Evolutionary conservation across 2,888 invertebrate genomes (phyloP), one percentile per base, ranked within the genome.

Genomic region (Anticlea derivata): DNA sequence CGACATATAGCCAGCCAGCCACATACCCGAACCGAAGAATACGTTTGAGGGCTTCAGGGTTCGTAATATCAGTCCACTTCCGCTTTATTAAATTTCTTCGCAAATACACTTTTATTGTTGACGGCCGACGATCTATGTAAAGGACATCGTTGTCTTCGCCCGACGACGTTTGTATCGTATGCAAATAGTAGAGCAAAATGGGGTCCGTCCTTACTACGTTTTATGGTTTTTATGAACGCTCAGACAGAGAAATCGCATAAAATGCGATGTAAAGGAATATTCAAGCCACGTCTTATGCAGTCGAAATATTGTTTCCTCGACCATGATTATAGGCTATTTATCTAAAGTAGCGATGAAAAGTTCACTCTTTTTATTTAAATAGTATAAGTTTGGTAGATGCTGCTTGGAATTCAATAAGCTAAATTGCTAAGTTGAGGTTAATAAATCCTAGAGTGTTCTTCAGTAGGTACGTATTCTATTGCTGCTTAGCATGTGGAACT

Each of bases 21-120:
- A 43, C 50, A 61, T 49, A 47, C 37, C 31, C 37, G 40, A 47
- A 37, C 31, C 50, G 44, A 35, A 49, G 58, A 50, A 34, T 63
- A 62, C 63, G 58, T 67, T 58, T 60, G 60, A 65, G 70, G 61
- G 64, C 65, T 60, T 72, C 77, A 80, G 78, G 70, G 73, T 68
- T 71, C 78, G 71, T 84, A 85, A 86, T 82, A 73, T 80, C 75
- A 74, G 78, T 82, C 84, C 84, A 83, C 84, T 90, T 90, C 88
- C 87, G 86, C 89, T 82, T 89, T 90, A 90, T 89, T 90, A 90
- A 89, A 90, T 90, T 89, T 90, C 90, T 88, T 87, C 78, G 87
- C 89, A 89, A 90, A 89, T 84, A 89, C 83, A 84, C 80, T 88
- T 89, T 90, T 90, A 90, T 85, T 86, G 86, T 79, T 78, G 73